phyloP scores from a whole-genome alignment of 2,797 vertebrate species.

The Hozukius guyotensis region DNA sequence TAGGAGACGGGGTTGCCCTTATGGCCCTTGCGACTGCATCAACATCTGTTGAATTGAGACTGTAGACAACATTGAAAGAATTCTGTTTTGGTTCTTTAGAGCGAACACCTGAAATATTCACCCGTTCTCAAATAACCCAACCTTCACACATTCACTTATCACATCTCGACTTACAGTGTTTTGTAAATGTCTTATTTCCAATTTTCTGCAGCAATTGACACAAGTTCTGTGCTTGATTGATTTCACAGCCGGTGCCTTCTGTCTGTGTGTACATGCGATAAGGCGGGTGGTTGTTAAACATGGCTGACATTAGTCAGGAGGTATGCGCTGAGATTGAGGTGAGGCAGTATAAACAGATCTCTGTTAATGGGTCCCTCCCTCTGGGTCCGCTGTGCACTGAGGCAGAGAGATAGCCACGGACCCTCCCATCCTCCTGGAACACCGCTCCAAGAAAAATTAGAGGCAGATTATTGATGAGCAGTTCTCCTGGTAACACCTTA shows the following conservation, averaged over 20 bases:
- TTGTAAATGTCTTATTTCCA: constrained; percentile 45
- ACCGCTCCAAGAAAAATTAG: constrained; percentile 46
- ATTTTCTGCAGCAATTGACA: constrained; percentile 36
- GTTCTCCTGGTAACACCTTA: constrained; percentile 5
- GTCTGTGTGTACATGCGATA: constrained; percentile 68
- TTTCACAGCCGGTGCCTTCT: constrained; percentile 32
- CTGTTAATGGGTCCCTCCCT: constrained; percentile 64
- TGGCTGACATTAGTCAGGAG: constrained; percentile 68
- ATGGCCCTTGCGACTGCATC: background rate
- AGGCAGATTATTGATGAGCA: constrained; percentile 62
- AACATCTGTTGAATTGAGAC: background rate
- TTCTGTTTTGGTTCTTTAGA: background rate
- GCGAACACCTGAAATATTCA: background rate
- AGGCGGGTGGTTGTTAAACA: constrained; percentile 74
- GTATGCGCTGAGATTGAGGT: constrained; percentile 66
- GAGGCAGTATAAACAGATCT: constrained; percentile 72
- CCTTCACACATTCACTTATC: constrained; percentile 12
- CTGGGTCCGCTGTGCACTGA: constrained; percentile 49
- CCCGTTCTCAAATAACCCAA: background rate
- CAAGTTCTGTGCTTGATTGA: constrained; percentile 59
- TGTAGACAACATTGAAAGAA: background rate
- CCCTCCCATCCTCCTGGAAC: constrained; percentile 35
- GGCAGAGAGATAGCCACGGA: constrained; percentile 53
- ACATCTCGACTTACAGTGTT: constrained; percentile 20
- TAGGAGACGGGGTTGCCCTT: background rate